A percentile compares a stretch with the other conserved stretches of the same genome.
Evolutionary conservation across 2,888 invertebrate genomes (phyloP).

Genomic region (Aleiodes alternator): DNA sequence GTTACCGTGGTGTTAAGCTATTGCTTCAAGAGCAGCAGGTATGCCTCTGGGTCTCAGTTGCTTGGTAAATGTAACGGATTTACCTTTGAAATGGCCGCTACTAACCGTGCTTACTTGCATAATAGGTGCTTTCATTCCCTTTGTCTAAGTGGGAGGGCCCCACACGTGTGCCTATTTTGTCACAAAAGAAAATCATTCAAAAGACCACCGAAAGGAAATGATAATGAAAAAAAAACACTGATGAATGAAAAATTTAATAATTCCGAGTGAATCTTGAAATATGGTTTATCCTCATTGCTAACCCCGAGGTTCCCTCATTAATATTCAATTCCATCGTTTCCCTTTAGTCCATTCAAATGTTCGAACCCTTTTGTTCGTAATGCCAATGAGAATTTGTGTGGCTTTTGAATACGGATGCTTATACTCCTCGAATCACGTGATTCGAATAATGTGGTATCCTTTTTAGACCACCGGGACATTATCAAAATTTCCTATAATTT

Average conservation of each 20-base stretch:
- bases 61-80: slow-evolving; percentile 45
- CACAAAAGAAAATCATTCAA: slow-evolving; percentile 19
- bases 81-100: slow-evolving; percentile 43
- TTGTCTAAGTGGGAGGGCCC: slow-evolving; percentile 35
- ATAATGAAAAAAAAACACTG: not conserved
- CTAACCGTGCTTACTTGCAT: slow-evolving; percentile 32
- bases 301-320: slow-evolving; percentile 19
- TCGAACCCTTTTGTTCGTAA: slow-evolving; percentile 33
- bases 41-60: slow-evolving; percentile 10
- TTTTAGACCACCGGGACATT: not conserved
- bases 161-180: not conserved
- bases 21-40: slow-evolving; percentile 14
- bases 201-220: slow-evolving; percentile 21
- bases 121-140: slow-evolving; percentile 29
- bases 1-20: slow-evolving; percentile 28
- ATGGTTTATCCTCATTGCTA: slow-evolving; percentile 33
- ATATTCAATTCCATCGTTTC: slow-evolving; percentile 32
- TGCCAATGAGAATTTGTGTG: slow-evolving; percentile 30
- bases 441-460: slow-evolving; percentile 18
- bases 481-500: not conserved
- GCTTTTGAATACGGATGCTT: slow-evolving; percentile 33
- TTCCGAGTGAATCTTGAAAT: slow-evolving; percentile 25
- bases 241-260: slow-evolving; percentile 16
- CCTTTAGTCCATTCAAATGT: slow-evolving; percentile 29
- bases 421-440: slow-evolving; percentile 28